A percentile compares a stretch with the other conserved stretches of the same genome.
Conservation (phyloP, 2,797 vertebrate genomes). For the Epinephelus malabaricus region DNA sequence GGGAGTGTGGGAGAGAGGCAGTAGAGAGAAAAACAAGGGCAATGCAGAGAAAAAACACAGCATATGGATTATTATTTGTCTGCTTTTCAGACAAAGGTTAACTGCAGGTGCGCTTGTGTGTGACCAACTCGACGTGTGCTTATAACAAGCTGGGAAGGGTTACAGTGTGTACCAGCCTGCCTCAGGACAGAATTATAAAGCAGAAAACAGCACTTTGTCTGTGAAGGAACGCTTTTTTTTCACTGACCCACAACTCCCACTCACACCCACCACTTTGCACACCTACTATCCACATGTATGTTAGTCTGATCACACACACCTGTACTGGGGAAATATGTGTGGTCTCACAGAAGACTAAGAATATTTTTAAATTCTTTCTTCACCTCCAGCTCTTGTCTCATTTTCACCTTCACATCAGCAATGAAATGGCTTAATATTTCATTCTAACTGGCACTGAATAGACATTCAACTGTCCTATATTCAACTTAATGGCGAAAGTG, state of each 20-base stretch:
- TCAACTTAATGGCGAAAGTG: conserved; percentile 28
- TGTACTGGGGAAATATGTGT: background rate
- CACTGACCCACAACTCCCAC: conserved; percentile 10
- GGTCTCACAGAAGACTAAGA: background rate
- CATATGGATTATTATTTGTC: conserved; percentile 59
- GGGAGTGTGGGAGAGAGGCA: conserved; percentile 53
- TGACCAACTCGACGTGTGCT: conserved; percentile 43
- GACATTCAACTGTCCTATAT: conserved; percentile 33
- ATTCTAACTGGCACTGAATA: conserved; percentile 22
- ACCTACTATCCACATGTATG: background rate
- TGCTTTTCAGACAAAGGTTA: conserved; percentile 60
- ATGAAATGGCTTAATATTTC: conserved; percentile 9
- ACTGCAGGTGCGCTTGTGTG: conserved; percentile 53
- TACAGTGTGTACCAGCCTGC: conserved; percentile 27
- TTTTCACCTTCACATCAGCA: background rate
- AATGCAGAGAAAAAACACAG: conserved; percentile 12
- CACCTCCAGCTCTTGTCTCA: background rate
- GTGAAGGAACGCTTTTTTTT: background rate
- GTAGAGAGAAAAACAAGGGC: conserved; percentile 54
- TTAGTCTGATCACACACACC: background rate
- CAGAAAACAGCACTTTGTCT: conserved; percentile 21
- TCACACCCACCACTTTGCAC: conserved; percentile 1
- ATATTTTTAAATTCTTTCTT: too few relatives aligned
- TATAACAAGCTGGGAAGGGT: conserved; percentile 37
- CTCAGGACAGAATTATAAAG: conserved; percentile 19